Base-by-base conservation (phyloP, 2,888 invertebrate genomes). In the Heliconius ethilla region DNA sequence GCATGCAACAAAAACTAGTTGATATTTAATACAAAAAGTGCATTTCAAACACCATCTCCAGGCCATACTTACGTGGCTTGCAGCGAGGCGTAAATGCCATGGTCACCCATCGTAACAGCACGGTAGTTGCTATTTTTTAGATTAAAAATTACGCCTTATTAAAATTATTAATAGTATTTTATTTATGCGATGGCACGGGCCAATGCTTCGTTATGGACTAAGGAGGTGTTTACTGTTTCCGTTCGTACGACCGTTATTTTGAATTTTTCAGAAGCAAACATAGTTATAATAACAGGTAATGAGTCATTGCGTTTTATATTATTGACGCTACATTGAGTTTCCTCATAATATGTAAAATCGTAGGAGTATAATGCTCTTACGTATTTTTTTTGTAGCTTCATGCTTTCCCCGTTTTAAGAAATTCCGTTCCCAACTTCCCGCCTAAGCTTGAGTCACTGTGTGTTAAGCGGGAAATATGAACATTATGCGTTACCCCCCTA, bases 41-140 rank as follows among this genome's bases (percentile, higher is more conserved):
- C 89, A 91, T 89, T 89, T 87, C 85, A 89, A 84, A 86, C 85
- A 85, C 85, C 73, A 81, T 79, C 83, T 84, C 89, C 90, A 89
- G 45, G 27, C 63, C 63, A 18, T 92, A 89, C 90, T 89, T 82
- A 89, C 90, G 90, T 81, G 89, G 90, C 83, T 85, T 81, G 81
- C 90, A 92, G 86, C 90, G 87, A 89, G 91, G 90, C 94, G 94
- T 94, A 94, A 94, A 94, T 94, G 92, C 94, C 94, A 94, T 89
- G 93, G 91, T 88, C 93, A 93, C 83, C 91, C 91, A 92, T 90
- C 89, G 94, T 90, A 89, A 92, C 93, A 87, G 87, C 80, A 88
- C 88, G 90, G 90, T 91, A 90, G 86, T 82, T 81, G 83, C 86
- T 84, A 86, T 87, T 89, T 92, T 92, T 90, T 87, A 82, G 83